Evolutionary conservation across 1,140 invertebrate genomes (phyloP).

Genomic region (Heliothis subflexa): DNA sequence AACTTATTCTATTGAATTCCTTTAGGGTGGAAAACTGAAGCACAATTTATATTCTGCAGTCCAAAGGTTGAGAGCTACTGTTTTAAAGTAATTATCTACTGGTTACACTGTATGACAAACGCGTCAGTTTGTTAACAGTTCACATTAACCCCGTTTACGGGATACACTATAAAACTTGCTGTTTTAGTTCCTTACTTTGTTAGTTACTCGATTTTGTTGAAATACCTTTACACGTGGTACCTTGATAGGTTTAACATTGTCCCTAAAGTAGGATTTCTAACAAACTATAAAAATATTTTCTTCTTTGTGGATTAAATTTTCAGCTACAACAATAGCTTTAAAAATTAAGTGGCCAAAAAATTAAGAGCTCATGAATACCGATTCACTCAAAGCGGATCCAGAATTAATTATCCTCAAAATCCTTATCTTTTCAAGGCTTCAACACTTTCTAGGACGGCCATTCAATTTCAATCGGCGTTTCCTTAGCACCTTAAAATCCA

Average conservation of each 20-base stretch:
- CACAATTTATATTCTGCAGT: no score
- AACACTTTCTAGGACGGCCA: constrained; percentile 36
- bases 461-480: constrained; percentile 51
- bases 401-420: constrained; percentile 48
- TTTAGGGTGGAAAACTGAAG: no score
- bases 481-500: constrained; percentile 64
- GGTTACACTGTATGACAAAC: constrained; percentile 9
- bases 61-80: no score
- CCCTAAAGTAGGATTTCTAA: neutral
- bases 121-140: constrained; percentile 10
- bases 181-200: constrained; percentile 14
- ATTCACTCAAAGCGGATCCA: neutral
- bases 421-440: constrained; percentile 25
- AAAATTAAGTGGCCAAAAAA: neutral
- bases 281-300: no score
- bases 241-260: neutral
- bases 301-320: no score
- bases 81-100: neutral
- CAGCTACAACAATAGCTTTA: no score
- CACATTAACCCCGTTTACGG: neutral
- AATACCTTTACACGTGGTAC: neutral
- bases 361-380: neutral
- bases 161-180: constrained; percentile 12
- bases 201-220: constrained; percentile 17
- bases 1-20: no score